Base-by-base conservation (phyloP, 92 coral and sea anemone species). In the Diadumene lineata region DNA sequence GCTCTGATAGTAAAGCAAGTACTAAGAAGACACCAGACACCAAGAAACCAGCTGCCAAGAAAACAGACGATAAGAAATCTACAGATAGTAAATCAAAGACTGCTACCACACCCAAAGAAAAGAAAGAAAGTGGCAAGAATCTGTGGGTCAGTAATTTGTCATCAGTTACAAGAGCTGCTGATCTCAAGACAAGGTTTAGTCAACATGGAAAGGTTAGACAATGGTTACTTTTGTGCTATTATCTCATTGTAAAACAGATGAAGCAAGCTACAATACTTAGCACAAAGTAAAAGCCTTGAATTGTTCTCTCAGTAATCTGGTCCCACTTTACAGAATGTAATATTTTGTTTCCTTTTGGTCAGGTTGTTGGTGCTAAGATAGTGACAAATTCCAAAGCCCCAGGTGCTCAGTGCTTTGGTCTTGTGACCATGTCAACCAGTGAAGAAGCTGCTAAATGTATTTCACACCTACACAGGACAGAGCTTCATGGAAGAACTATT, bases 351-450 rank as follows among this genome's bases (percentile, higher is more conserved):
- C 33, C 28, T 3, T n/a, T n/a, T n/a, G n/a, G n/a, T n/a, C 44
- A 94, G 98, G 98, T 94, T 78, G 98, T 94, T 34, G 98, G 98
- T 28, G 97, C 97, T 24, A 94, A 94, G 87, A 94, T 94, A 22
- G 98, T 94, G 7, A 94, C 98, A 34, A 94, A 94, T 75, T 94
- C 98, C n/a, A 94, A 94, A 78, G 90, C 98, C 0, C 98, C 98
- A 66, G 98, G 98, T 24, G 96, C 97, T 17, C 98, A 94, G 81
- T 94, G 98, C 69, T 94, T 94, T 94, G 98, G 98, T 48, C 91
- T 94, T 61, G 98, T 94, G 81, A 94, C 98, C 90, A 94, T 94
- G 98, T 91, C 98, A 81, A 94, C 98, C 48, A 94, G 98, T 77
- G 98, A 94, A 63, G 98, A 94, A 68, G 97, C 98, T 18, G 98